Base-by-base conservation (phyloP, 2,888 invertebrate species). In the Agonopterix arenella region DNA sequence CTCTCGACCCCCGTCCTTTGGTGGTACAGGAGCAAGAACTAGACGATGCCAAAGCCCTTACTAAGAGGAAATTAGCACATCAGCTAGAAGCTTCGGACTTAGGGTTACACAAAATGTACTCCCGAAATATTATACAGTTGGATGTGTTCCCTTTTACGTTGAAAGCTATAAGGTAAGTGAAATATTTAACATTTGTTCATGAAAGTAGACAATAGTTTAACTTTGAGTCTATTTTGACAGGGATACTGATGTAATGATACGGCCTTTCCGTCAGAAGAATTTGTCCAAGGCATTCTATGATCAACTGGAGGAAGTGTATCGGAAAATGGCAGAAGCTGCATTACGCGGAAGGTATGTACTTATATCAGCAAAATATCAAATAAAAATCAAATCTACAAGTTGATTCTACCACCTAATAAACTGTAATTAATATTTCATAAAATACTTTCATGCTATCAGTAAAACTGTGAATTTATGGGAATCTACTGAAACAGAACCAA, bases 81-180 rank as follows among this genome's bases (percentile, higher is more conserved):
- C 92, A 93, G 55, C 85, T 94, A 2, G 93, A 94, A 60, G 94
- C 93, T 55, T 93, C 93, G 0, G 90, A 91, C 57, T 68, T 94
- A 3, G 90, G 85, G 2, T 77, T 92, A 11, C 66, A 90, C 18
- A 94, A 94, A 68, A 84, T 95, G 65, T 84, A 91, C 66, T 82
- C 90, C 5, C 91, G 93, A 60, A 95, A 94, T 59, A 90, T 94
- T 11, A 86, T 92, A 52, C 90, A 92, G 8, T 74, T 95, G 38
- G 92, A 93, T 51, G 89, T 92, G 18, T 92, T 91, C 62, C 93
- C 93, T 0, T 90, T 94, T 47, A 82, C 82, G 11, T 79, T 94
- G 0, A 77, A 73, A 46, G 91, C 90, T 1, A 90, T 94, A 42
- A 85, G 84, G 92, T 91, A 53, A 43, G 43, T 18, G 42, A 18